These are phyloP conservation scores for Eulemur albifrons DNA, from an alignment of 2,797 vertebrate species.

Conservation along the genomic window DNA sequence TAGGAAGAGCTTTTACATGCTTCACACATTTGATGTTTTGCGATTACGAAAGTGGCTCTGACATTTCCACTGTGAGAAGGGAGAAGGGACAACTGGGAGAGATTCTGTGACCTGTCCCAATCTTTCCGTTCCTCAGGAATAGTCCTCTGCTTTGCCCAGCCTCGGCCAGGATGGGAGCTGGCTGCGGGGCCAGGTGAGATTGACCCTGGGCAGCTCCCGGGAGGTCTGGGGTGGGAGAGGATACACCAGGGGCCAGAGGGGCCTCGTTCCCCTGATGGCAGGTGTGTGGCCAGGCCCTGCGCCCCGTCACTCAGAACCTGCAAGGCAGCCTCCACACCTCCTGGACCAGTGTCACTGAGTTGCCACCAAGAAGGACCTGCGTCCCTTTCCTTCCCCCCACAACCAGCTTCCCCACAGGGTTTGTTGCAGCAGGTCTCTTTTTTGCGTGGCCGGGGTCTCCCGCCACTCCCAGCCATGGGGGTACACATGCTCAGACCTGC, in stretches of 20 bases:
- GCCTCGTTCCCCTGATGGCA: not conserved
- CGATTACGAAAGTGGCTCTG: accelerated
- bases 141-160: not conserved
- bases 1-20: not conserved
- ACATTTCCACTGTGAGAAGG: too few relatives aligned
- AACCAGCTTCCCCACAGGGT: constrained; percentile 2
- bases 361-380: not conserved
- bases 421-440: constrained; percentile 72
- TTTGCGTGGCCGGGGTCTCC: constrained; percentile 58
- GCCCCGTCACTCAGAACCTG: not conserved
- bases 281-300: too few relatives aligned
- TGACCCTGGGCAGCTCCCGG: not conserved
- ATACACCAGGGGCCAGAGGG: too few relatives aligned
- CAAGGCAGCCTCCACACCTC: not conserved
- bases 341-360: accelerated
- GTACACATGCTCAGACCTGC: constrained; percentile 71
- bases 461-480: constrained; percentile 71
- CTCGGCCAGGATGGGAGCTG: too few relatives aligned
- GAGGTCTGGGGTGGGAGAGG: not conserved
- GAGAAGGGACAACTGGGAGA: not conserved
- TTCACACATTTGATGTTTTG: not conserved
- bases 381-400: not conserved
- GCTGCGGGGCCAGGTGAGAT: not conserved
- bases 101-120: not conserved
- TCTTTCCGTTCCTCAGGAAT: not conserved